Evolutionary conservation across 2,797 vertebrate genomes (phyloP).

Genomic region (Synanceia verrucosa): DNA sequence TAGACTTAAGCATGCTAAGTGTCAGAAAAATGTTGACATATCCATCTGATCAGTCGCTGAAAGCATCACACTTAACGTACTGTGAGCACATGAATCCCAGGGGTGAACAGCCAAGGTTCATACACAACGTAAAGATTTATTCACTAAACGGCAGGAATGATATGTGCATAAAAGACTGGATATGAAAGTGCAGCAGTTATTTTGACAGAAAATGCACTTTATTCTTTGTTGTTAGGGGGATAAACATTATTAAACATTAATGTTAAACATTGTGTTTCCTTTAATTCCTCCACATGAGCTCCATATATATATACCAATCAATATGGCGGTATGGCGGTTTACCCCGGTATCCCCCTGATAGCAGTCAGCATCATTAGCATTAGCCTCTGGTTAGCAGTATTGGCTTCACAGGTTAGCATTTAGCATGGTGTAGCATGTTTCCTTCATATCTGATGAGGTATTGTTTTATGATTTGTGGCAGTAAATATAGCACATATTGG

Average conservation of each 20-base stretch:
- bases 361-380: no score
- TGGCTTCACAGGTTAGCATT: no score
- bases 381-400: no score
- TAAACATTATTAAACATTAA: neutral
- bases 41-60: conserved; percentile 58
- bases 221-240: neutral
- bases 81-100: conserved; percentile 6
- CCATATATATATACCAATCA: no score
- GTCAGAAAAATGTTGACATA: conserved; percentile 69
- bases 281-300: no score
- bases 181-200: neutral
- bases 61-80: conserved; percentile 54
- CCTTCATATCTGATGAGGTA: no score
- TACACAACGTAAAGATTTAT: neutral
- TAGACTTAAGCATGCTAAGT: conserved; percentile 73
- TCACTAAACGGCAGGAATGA: neutral
- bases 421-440: no score
- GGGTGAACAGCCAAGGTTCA: conserved; percentile 8
- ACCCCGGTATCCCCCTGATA: no score
- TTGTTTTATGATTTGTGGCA: no score
- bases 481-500: no score
- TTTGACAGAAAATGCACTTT: neutral
- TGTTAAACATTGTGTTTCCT: neutral
- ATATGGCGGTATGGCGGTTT: no score
- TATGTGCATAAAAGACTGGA: neutral